Conservation (phyloP, 2,888 invertebrate genomes). For the Tortrix viridana region DNA sequence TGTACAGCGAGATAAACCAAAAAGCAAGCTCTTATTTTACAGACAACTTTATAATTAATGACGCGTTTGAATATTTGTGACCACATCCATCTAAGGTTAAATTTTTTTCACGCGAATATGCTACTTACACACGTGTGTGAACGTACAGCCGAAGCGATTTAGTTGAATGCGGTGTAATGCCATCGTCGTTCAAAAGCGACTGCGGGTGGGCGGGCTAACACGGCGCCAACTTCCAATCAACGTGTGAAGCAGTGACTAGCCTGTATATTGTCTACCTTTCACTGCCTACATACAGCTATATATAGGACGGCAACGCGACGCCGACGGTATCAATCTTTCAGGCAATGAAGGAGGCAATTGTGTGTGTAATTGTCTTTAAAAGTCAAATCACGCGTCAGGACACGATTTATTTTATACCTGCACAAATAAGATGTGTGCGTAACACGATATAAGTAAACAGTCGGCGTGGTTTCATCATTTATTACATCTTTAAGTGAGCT, state of each 20-base stretch:
- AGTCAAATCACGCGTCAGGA: conserved; percentile 19
- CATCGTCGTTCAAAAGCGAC: conserved; percentile 13
- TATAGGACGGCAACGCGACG: conserved; percentile 1
- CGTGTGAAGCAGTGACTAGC: conserved; percentile 14
- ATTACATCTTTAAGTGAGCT: too few species aligned
- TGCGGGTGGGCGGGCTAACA: conserved; percentile 31
- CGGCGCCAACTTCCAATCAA: conserved; percentile 34
- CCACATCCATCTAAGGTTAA: too few species aligned
- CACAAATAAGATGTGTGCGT: too few species aligned
- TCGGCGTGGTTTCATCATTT: too few species aligned
- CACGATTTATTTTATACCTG: conserved; percentile 10
- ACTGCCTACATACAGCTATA: not conserved
- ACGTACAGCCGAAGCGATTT: too few species aligned
- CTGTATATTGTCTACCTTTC: conserved; percentile 17
- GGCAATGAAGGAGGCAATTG: conserved; percentile 16
- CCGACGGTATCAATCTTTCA: conserved; percentile 29
- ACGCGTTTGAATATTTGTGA: too few species aligned
- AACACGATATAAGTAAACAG: too few species aligned
- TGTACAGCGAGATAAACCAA: too few species aligned
- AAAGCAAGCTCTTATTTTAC: too few species aligned
- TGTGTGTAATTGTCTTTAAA: conserved; percentile 22
- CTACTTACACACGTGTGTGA: too few species aligned
- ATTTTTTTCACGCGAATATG: too few species aligned
- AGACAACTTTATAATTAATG: too few species aligned
- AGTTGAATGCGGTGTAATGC: conserved; percentile 8